phyloP scores from a whole-genome alignment of 2,888 invertebrate species.

The Apodemia duryi region DNA sequence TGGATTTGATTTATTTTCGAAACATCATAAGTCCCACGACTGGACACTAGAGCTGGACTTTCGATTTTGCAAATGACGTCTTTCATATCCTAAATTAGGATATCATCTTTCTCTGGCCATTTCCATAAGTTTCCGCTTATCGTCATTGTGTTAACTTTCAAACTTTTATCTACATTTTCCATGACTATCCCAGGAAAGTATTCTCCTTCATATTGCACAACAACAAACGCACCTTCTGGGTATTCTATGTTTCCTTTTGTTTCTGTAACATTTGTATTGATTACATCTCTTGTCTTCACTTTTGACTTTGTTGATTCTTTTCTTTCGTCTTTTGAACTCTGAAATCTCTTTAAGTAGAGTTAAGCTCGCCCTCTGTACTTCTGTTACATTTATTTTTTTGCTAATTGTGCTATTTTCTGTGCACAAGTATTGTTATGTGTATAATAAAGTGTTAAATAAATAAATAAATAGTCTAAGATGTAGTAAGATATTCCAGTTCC shows the following conservation, averaged over 20 bases:
- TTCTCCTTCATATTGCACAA: constrained; percentile 19
- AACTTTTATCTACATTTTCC: constrained; percentile 1
- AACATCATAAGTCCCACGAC: not conserved
- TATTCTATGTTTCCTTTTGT: constrained; percentile 10
- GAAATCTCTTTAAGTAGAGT: too few species aligned
- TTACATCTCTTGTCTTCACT: too few species aligned
- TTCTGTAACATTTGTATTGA: too few species aligned
- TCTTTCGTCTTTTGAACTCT: too few species aligned
- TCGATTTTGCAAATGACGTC: not conserved
- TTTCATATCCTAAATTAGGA: not conserved
- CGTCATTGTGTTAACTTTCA: not conserved
- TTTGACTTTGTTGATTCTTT: too few species aligned
- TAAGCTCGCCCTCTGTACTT: too few species aligned
- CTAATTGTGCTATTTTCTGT: too few species aligned
- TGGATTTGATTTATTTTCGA: not conserved
- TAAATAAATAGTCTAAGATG: too few species aligned
- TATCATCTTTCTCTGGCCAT: not conserved
- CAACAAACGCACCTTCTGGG: constrained; percentile 17
- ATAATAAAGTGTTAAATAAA: too few species aligned
- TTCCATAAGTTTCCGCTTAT: constrained; percentile 1
- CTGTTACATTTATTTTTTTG: too few species aligned
- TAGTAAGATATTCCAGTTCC: too few species aligned
- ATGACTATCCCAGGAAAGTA: constrained; percentile 20
- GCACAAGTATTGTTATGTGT: too few species aligned
- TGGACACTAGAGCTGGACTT: not conserved